Evolutionary conservation across 1,140 invertebrate genomes (phyloP).

Genomic region (Sycophaga agraensis): DNA sequence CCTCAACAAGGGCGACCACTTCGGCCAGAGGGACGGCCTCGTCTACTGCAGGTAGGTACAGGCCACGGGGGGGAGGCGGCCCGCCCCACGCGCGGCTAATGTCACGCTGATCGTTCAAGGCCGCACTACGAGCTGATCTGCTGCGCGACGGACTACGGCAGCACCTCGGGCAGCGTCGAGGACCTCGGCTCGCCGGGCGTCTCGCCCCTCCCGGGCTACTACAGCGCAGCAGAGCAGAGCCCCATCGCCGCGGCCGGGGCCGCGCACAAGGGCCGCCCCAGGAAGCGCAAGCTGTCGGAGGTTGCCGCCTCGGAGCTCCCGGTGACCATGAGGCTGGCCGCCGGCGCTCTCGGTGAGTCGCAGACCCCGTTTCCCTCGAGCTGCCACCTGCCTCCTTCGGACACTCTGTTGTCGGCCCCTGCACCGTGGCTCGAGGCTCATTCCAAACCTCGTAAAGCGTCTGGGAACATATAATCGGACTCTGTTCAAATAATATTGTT

Average conservation of each 20-base stretch:
- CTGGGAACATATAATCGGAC: no score
- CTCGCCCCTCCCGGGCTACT: slow-evolving; percentile 62
- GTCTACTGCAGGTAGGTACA: slow-evolving; percentile 69
- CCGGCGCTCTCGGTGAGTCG: slow-evolving; percentile 59
- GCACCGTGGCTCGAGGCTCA: no score
- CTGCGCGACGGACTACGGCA: slow-evolving; percentile 62
- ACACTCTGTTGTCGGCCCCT: no score
- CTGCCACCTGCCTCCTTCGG: no score
- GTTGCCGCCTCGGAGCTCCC: slow-evolving; percentile 63
- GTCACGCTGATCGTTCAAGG: slow-evolving; percentile 41
- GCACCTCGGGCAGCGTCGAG: slow-evolving; percentile 60
- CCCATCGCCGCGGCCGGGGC: slow-evolving; percentile 43
- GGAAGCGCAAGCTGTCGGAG: slow-evolving; percentile 73
- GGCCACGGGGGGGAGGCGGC: background rate
- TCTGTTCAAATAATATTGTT: no score
- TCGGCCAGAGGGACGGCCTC: slow-evolving; percentile 79
- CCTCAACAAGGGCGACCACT: slow-evolving; percentile 83
- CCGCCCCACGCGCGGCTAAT: background rate
- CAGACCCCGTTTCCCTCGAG: no score
- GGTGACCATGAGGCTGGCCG: slow-evolving; percentile 71
- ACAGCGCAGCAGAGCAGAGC: slow-evolving; percentile 59
- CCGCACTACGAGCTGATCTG: slow-evolving; percentile 69
- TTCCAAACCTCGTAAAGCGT: no score
- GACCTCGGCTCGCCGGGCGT: slow-evolving; percentile 62
- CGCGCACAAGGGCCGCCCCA: slow-evolving; percentile 77